Evolutionary conservation across 2,113 vertebrate species (phyloP).

Genomic region (Amphiprion percula): DNA sequence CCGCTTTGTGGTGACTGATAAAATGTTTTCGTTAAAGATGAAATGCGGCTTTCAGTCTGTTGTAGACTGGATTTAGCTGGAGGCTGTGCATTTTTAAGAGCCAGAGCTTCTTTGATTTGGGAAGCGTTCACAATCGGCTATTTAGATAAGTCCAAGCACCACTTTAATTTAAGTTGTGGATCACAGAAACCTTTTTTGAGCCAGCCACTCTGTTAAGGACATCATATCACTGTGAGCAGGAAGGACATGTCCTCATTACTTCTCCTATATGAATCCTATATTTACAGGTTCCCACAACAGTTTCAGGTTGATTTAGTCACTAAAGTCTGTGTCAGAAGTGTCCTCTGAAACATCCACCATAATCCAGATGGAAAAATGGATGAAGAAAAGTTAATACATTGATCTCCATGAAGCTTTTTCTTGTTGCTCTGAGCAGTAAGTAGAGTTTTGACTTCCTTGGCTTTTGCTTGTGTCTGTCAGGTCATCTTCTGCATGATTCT

Average conservation of each 20-base stretch:
- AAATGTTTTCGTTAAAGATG: conserved; percentile 39
- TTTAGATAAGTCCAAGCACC: conserved; percentile 29
- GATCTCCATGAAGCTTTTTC: neutral
- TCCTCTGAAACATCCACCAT: neutral
- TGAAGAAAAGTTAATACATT: neutral
- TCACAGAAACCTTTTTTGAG: neutral
- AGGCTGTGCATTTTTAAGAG: conserved; percentile 10
- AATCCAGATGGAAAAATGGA: conserved; percentile 2
- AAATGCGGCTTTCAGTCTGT: conserved; percentile 30
- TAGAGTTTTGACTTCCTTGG: neutral
- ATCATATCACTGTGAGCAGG: neutral
- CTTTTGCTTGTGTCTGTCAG: conserved; percentile 15
- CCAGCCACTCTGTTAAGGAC: too few relatives aligned
- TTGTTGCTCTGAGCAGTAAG: neutral
- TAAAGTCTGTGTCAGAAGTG: neutral
- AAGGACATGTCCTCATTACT: neutral
- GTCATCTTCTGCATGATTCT: neutral
- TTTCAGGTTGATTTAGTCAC: conserved; percentile 5
- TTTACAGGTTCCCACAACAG: too few relatives aligned
- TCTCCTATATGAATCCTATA: neutral
- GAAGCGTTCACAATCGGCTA: conserved; percentile 7
- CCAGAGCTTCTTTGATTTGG: conserved; percentile 31
- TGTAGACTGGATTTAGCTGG: conserved; percentile 15
- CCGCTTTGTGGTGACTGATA: conserved; percentile 39
- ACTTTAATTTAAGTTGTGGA: conserved; percentile 19